Conservation (phyloP, 2,888 invertebrate species). For the Atherix ibis region DNA sequence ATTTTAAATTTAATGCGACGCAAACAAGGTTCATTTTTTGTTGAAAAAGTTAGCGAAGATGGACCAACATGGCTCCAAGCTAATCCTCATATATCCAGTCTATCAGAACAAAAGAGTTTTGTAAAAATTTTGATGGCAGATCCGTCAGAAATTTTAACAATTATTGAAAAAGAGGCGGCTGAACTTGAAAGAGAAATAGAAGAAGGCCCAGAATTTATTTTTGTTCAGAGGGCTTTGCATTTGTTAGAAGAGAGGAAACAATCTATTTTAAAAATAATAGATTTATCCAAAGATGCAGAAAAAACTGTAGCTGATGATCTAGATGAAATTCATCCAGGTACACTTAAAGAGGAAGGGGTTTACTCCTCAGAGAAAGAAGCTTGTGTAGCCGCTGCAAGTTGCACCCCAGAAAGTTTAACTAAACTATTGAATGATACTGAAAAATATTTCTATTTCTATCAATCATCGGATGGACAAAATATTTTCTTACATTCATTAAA, state of each 20-base stretch:
- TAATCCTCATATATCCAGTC: slow-evolving; percentile 35
- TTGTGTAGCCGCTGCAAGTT: no score
- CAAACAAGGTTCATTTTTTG: slow-evolving; percentile 41
- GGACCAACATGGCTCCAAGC: slow-evolving; percentile 9
- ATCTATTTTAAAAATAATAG: slow-evolving; percentile 14
- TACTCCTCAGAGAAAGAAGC: not conserved
- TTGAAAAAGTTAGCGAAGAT: slow-evolving; percentile 22
- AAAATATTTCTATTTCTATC: slow-evolving; percentile 28
- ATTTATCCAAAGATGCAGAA: no score
- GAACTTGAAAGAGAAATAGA: slow-evolving; percentile 56
- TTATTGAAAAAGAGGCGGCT: slow-evolving; percentile 55
- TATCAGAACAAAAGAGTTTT: slow-evolving; percentile 40
- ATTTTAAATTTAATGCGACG: slow-evolving; percentile 75
- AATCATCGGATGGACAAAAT: slow-evolving; percentile 82
- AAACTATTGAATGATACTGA: slow-evolving; percentile 18
- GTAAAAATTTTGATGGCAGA: slow-evolving; percentile 61
- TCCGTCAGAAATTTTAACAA: slow-evolving; percentile 46
- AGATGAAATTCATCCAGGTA: not conserved
- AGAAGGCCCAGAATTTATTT: slow-evolving; percentile 67
- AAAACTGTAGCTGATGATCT: not conserved
- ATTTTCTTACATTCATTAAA: slow-evolving; percentile 84
- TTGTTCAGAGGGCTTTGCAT: slow-evolving; percentile 67
- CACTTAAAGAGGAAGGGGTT: not conserved
- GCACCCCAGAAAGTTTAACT: not conserved
- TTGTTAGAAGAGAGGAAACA: slow-evolving; percentile 36